A percentile compares a stretch with the other conserved stretches of the same genome.
Evolutionary conservation across 2,797 vertebrate genomes (phyloP).

Genomic region (Neosilurus mollespiculum): DNA sequence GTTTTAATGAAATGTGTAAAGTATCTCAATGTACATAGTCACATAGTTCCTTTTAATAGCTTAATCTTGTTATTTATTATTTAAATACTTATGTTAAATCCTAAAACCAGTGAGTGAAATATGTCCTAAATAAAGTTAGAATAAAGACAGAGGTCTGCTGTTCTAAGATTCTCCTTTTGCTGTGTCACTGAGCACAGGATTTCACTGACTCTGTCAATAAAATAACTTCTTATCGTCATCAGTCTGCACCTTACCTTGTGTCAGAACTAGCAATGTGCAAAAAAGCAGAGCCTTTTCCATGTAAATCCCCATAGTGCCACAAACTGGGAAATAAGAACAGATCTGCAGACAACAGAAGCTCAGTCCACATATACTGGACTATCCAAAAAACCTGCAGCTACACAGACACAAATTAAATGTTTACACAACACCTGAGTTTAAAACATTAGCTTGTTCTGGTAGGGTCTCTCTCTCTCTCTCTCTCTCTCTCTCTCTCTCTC

Average conservation of each 20-base stretch:
- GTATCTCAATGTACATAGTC: neutral
- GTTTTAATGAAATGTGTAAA: constrained; percentile 18
- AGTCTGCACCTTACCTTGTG: constrained; percentile 67
- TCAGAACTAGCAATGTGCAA: constrained; percentile 60
- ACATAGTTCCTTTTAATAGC: too few relatives aligned
- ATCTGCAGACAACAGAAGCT: constrained; percentile 49
- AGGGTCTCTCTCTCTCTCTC: constrained; percentile 38
- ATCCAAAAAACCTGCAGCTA: constrained; percentile 43
- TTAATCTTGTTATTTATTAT: constrained; percentile 15
- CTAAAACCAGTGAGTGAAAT: constrained; percentile 12
- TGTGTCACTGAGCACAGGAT: constrained; percentile 1
- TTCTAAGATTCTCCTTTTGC: neutral
- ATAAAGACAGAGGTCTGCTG: neutral
- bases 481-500: neutral
- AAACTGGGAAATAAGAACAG: constrained; percentile 49
- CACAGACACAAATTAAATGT: constrained; percentile 47
- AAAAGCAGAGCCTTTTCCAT: constrained; percentile 60
- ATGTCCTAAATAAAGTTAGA: constrained; percentile 7
- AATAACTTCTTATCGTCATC: constrained; percentile 17
- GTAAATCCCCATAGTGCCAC: constrained; percentile 51
- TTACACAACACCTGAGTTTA: constrained; percentile 59
- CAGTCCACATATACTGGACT: constrained; percentile 41
- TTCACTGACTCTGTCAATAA: constrained; percentile 35
- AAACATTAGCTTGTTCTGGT: constrained; percentile 46
- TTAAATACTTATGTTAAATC: neutral